These are phyloP conservation scores for Eretmocerus hayati DNA, from an alignment of 2,888 invertebrate species.

Conservation along the genomic window DNA sequence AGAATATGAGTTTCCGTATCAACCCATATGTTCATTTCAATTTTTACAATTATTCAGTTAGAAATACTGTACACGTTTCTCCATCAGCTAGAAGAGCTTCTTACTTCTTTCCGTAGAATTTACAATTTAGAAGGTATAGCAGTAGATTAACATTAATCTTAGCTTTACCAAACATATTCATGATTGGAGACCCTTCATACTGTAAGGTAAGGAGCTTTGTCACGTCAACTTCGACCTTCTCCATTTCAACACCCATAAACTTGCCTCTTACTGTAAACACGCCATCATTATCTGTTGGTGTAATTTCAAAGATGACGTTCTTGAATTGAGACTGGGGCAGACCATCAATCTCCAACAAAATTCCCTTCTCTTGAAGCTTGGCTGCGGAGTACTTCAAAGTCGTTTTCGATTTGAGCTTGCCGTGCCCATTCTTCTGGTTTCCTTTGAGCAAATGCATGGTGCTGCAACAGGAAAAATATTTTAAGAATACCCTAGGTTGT, in stretches of 20 bases:
- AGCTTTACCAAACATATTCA: constrained; percentile 73
- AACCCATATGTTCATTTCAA: too few species aligned
- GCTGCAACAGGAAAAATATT: constrained; percentile 40
- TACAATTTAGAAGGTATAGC: constrained; percentile 66
- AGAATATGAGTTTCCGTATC: too few species aligned
- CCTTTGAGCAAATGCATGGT: constrained; percentile 52
- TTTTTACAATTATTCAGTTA: too few species aligned
- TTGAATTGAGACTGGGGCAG: constrained; percentile 63
- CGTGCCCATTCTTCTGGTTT: constrained; percentile 28
- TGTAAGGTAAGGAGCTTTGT: constrained; percentile 69
- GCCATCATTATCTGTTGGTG: constrained; percentile 60
- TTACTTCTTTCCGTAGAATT: constrained; percentile 61
- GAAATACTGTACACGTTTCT: too few species aligned
- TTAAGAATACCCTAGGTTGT: too few species aligned
- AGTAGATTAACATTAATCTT: constrained; percentile 71
- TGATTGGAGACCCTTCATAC: constrained; percentile 68
- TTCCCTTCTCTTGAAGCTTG: constrained; percentile 64
- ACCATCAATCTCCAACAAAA: constrained; percentile 64
- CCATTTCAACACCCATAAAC: constrained; percentile 71
- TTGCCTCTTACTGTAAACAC: constrained; percentile 65
- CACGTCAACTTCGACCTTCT: constrained; percentile 64
- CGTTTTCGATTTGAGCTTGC: constrained; percentile 54
- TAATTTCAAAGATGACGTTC: constrained; percentile 68
- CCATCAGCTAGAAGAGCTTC: too few species aligned
- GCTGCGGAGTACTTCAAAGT: constrained; percentile 63